Percentiles rank a stretch among this genome's conserved stretches.
phyloP scores from a whole-genome alignment of 2,888 invertebrate species.

The Chrysina gloriosa region DNA sequence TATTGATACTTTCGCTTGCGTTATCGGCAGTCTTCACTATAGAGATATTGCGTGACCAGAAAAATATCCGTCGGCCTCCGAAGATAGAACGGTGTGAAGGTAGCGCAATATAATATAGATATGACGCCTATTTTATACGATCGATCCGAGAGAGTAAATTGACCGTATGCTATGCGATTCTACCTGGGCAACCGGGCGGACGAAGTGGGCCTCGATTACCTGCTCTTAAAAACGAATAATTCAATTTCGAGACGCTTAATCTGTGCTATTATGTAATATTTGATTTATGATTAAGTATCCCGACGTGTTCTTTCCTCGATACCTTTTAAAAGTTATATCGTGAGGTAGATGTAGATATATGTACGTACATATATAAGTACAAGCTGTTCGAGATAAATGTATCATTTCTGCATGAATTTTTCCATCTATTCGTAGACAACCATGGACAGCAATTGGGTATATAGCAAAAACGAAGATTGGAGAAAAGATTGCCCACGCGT shows the following conservation, averaged over 20 bases:
- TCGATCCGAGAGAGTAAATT: neutral
- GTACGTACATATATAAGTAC: no score
- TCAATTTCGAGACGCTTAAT: constrained; percentile 55
- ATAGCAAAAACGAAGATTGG: no score
- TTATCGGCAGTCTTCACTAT: constrained; percentile 9
- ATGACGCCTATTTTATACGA: neutral
- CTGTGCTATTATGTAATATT: constrained; percentile 52
- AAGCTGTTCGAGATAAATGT: no score
- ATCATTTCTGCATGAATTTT: no score
- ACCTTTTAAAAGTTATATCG: no score
- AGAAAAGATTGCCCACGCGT: no score
- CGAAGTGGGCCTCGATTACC: constrained; percentile 52
- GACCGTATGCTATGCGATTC: neutral
- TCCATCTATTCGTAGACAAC: no score
- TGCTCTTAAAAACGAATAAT: constrained; percentile 57
- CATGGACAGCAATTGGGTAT: no score
- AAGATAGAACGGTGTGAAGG: constrained; percentile 2
- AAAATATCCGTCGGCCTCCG: constrained; percentile 8
- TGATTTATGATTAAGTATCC: constrained; percentile 49
- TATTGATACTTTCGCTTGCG: neutral
- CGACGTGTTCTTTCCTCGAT: no score
- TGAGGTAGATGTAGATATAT: no score
- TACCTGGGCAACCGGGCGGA: neutral
- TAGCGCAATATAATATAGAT: neutral
- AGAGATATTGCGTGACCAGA: constrained; percentile 17